phyloP scores from a whole-genome alignment of 2,797 vertebrate species.

The Pseudocheirus occidentalis region DNA sequence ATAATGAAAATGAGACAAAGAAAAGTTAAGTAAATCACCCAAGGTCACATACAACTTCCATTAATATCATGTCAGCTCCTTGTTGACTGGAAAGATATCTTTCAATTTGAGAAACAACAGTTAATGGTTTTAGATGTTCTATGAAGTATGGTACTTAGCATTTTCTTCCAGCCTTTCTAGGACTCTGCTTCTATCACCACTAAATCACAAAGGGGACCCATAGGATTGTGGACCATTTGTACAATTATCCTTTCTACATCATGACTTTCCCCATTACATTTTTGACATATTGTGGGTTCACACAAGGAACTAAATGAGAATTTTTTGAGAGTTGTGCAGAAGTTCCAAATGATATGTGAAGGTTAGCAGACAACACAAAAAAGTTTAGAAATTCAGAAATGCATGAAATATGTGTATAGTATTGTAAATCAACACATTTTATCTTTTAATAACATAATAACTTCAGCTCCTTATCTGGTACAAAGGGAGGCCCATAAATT shows the following conservation, averaged over 20 bases:
- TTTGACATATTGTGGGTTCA: no score
- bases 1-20: not conserved
- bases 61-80: not conserved
- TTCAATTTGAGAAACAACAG: not conserved
- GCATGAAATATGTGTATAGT: not conserved
- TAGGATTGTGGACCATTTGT: not conserved
- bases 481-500: not conserved
- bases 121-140: not conserved
- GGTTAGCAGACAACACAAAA: not conserved
- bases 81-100: not conserved
- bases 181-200: not conserved
- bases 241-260: not conserved
- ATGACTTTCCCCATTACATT: no score
- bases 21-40: not conserved
- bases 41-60: not conserved
- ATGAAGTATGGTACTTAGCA: not conserved
- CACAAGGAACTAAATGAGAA: no score
- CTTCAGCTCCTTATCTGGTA: not conserved
- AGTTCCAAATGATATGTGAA: not conserved
- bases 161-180: not conserved
- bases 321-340: no score
- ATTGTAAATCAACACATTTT: not conserved
- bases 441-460: not conserved
- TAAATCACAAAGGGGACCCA: not conserved
- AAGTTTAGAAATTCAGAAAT: slow-evolving; percentile 27